Base-by-base conservation (phyloP, 2,113 vertebrate genomes). In the Lucifuga dentata region DNA sequence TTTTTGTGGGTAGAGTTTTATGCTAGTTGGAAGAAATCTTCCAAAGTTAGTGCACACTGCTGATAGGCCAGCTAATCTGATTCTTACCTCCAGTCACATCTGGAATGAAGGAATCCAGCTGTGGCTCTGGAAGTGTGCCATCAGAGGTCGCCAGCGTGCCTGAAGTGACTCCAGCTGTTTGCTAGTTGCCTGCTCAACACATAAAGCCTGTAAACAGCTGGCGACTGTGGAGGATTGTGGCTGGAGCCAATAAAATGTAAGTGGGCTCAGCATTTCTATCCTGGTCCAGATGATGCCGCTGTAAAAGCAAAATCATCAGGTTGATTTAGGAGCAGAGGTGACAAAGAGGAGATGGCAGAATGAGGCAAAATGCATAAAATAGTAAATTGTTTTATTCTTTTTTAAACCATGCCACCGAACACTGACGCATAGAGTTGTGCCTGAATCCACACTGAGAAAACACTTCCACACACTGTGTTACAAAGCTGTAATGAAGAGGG, bases 351-450 rank as follows among this genome's bases (percentile, higher is more conserved):
- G 19, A 52, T 8, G 32, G 90, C 91, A 93, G 92, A 95, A 92
- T 86, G 93, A 94, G 92, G 94, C 93, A 86, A 92, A 93, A 91
- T 95, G 93, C 94, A 94, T 94, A 94, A 94, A 93, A 93, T 92
- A 86, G 86, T 83, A 83, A 90, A 88, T 83, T 92, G 76, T 87
- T 93, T 92, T 92, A 91, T 86, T 90, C 81, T 58, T 67, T 90
- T 91, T 91, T 92, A 83, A 72, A 92, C 89, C 91, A 91, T 92
- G 92, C 94, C 91, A 95, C 94, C 92, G 94, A 97, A 98, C 96
- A 98, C 94, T 91, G 95, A 95, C 94, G 87, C 89, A 93, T 94
- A 95, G 94, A 95, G 93, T 94, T 92, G 93, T 95, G 91, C 94
- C 94, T 93, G 91, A 93, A 93, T 95, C 92, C 95, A 97, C 95